Percentiles rank a stretch among this genome's conserved stretches.
Evolutionary conservation across 2,113 vertebrate genomes (phyloP).

Genomic region (Ceyx cyanopectus): DNA sequence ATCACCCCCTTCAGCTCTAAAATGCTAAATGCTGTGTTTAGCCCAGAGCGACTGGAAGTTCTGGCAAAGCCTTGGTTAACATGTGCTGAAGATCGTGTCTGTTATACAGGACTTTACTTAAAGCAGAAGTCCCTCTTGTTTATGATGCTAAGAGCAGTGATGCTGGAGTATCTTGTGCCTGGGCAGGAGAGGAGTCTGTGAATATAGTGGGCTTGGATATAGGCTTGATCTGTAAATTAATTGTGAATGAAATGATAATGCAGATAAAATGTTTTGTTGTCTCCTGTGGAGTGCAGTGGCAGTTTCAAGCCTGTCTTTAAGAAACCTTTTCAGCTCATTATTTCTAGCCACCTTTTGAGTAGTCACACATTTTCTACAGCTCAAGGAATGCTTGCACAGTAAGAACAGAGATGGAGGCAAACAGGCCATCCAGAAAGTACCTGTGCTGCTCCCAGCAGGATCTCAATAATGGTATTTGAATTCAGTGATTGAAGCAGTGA

Average conservation of each 20-base stretch:
- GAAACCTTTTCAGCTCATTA: not conserved
- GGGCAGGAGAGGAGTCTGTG: not conserved
- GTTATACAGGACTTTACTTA: not conserved
- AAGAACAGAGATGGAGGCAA: not conserved
- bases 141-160: not conserved
- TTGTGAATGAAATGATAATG: not conserved
- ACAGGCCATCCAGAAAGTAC: not conserved
- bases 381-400: not conserved
- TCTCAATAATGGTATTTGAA: constrained; percentile 35
- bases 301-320: not conserved
- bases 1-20: not conserved
- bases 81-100: not conserved
- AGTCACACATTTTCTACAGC: not conserved
- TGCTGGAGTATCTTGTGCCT: not conserved
- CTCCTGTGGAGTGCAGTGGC: not conserved
- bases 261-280: not conserved
- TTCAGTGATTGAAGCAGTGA: constrained; percentile 33
- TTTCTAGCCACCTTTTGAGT: not conserved
- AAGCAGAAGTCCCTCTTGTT: not conserved
- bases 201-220: not conserved
- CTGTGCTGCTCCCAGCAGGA: constrained; percentile 21
- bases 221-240: not conserved
- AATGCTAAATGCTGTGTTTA: not conserved
- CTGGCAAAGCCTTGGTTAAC: not conserved
- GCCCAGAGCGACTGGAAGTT: not conserved